These are phyloP conservation scores for Diplosoma virens DNA, from an alignment of 23 tunicate species.

Conservation along the genomic window DNA sequence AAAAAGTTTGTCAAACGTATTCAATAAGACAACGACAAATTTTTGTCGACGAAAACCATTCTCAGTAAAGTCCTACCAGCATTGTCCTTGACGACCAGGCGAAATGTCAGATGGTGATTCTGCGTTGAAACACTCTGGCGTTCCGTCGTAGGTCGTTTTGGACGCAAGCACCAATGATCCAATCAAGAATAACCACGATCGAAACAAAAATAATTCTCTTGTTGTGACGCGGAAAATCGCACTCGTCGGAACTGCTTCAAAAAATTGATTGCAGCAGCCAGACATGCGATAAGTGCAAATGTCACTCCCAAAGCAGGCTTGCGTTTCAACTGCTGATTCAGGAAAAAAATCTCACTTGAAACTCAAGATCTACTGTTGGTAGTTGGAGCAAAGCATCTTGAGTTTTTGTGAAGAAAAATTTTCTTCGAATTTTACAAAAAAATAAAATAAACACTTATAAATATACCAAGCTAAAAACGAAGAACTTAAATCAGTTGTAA, in stretches of 20 bases:
- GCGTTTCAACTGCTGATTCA: constrained; percentile 31
- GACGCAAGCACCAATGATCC: background rate
- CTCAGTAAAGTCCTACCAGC: background rate
- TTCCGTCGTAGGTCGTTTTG: constrained; percentile 53
- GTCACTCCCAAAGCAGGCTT: constrained; percentile 44
- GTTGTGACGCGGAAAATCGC: constrained; percentile 71
- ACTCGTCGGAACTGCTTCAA: constrained; percentile 91
- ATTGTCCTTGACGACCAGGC: constrained; percentile 14
- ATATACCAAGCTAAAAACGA: too few species aligned
- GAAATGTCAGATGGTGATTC: constrained; percentile 44
- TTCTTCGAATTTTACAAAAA: too few species aligned
- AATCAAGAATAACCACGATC: background rate
- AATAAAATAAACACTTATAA: too few species aligned
- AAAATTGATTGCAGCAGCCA: background rate
- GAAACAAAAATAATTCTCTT: background rate
- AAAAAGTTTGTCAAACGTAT: too few species aligned
- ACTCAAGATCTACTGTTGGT: constrained; percentile 88
- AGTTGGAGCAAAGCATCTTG: too few species aligned
- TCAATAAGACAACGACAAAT: too few species aligned
- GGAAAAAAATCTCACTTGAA: constrained; percentile 76
- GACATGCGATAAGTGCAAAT: background rate
- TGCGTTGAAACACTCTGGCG: constrained; percentile 66
- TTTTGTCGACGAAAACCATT: too few species aligned
- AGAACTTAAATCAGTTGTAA: too few species aligned
- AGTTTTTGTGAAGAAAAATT: too few species aligned